Evolutionary conservation across 2,113 vertebrate genomes (phyloP), one percentile per base, ranked within the genome.

Genomic region (Helogale parvula): DNA sequence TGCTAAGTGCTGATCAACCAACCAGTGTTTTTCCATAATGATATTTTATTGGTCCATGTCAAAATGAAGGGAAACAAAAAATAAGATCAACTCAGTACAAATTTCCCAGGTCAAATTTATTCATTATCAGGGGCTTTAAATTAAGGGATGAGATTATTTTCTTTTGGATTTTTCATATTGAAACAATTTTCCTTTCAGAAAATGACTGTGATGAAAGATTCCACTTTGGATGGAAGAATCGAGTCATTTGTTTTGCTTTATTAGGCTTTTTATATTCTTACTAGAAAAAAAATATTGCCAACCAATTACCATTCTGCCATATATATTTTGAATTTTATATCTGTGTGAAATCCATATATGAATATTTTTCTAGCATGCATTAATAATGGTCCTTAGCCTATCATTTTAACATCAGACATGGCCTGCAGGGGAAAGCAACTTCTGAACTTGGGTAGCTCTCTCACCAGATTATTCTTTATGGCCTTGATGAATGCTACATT

Each of bases 1-100:
- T 97, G 93, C 50, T 76, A 89, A 88, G 66, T 89, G 90, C 52
- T 90, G 83, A 81, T 95, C 50, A 91, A 60, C 66, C 84, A 93
- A 79, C 54, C 41, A n/a, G 15, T 50, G 15, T 89, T 52, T 85
- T 93, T 81, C 27, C 71, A 25, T 88, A 88, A 80, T 92, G 66
- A 93, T 66, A 82, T 85, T 88, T 29, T 60, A 81, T 71, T 82
- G 52, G 47, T 50, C 35, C 50, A 23, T 94, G 41, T 90, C 76
- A 90, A 81, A 87, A 80, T 33, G 14, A n/a, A 81, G 38, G 63
- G 41, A 47, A 8, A 52, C 68, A 45, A 76, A 52, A 63, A 81
- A 33, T 63, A 63, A n/a, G 38, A 33, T 29, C 63, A 83, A 60
- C 38, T 77, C 60, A 25, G 19, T 76, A 71, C 84, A 57, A 74